A percentile compares a stretch with the other conserved stretches of the same genome.
These are phyloP conservation scores for Melanotaenia duboulayi DNA, from an alignment of 2,113 vertebrate species.

Conservation along the genomic window DNA sequence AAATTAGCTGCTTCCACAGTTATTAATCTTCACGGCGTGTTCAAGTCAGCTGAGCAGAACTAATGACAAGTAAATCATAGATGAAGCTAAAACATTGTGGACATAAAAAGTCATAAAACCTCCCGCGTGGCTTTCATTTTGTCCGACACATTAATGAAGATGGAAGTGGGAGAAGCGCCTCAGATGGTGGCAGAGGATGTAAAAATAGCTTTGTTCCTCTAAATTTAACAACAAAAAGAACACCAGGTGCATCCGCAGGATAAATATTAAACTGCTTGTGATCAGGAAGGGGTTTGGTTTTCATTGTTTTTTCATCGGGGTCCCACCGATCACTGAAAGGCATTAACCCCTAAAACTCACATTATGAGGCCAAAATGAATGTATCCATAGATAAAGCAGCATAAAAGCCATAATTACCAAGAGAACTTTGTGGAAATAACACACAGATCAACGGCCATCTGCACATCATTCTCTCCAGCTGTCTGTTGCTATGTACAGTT, in stretches of 20 bases:
- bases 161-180: not conserved
- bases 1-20: not conserved
- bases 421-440: too few species aligned
- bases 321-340: too few species aligned
- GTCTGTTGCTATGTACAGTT: too few species aligned
- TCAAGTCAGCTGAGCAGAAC: slow-evolving; percentile 21
- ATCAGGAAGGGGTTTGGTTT: not conserved
- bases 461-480: too few species aligned
- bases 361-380: too few species aligned
- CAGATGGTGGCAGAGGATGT: not conserved
- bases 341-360: too few species aligned
- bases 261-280: not conserved
- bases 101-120: not conserved
- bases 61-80: slow-evolving; percentile 36
- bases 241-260: not conserved
- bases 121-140: not conserved
- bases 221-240: not conserved
- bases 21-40: not conserved
- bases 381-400: too few species aligned
- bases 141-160: not conserved
- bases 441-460: too few species aligned
- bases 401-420: too few species aligned
- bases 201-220: not conserved
- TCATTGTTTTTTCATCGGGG: not conserved
- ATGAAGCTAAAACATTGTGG: not conserved